Conservation (phyloP, 2,888 invertebrate genomes). For the Drosophila mercatorum region DNA sequence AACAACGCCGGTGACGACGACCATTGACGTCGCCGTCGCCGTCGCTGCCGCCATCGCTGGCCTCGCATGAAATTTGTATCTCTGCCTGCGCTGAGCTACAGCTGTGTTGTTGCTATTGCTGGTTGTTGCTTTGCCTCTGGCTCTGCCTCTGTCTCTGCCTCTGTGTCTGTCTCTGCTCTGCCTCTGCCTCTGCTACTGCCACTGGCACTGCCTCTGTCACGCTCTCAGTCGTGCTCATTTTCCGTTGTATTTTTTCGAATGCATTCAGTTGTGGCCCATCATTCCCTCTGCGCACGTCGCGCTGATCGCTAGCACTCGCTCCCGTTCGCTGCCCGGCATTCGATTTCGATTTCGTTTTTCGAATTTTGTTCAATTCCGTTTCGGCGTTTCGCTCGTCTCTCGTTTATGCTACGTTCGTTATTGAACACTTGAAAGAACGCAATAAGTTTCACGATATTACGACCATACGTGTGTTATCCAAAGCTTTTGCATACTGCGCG, state of each 20-base stretch:
- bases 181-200: slow-evolving; percentile 33
- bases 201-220: slow-evolving; percentile 42
- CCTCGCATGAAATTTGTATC: slow-evolving; percentile 15
- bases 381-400: slow-evolving; percentile 1
- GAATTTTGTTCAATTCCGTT: slow-evolving; percentile 13
- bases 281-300: slow-evolving; percentile 83
- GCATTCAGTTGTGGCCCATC: slow-evolving; percentile 74
- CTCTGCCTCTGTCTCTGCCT: slow-evolving; percentile 33
- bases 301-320: slow-evolving; percentile 77
- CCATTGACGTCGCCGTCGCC: slow-evolving; percentile 27
- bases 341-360: slow-evolving; percentile 8
- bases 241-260: slow-evolving; percentile 77
- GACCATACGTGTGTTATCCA: slow-evolving; percentile 26
- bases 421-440: slow-evolving; percentile 50
- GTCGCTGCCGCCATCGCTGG: slow-evolving; percentile 33
- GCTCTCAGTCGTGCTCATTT: slow-evolving; percentile 69
- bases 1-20: slow-evolving; percentile 56
- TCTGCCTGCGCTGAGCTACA: slow-evolving; percentile 32
- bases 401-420: slow-evolving; percentile 38
- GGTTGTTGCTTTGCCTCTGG: slow-evolving; percentile 56
- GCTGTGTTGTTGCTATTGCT: slow-evolving; percentile 38
- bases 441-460: slow-evolving; percentile 56
- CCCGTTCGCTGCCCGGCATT: slow-evolving; percentile 34
- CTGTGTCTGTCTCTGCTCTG: slow-evolving; percentile 36
- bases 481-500: slow-evolving; percentile 33